Percentiles rank a stretch among this genome's conserved stretches.
Evolutionary conservation across 2,797 vertebrate species (phyloP).

Genomic region (Valencia hispanica): DNA sequence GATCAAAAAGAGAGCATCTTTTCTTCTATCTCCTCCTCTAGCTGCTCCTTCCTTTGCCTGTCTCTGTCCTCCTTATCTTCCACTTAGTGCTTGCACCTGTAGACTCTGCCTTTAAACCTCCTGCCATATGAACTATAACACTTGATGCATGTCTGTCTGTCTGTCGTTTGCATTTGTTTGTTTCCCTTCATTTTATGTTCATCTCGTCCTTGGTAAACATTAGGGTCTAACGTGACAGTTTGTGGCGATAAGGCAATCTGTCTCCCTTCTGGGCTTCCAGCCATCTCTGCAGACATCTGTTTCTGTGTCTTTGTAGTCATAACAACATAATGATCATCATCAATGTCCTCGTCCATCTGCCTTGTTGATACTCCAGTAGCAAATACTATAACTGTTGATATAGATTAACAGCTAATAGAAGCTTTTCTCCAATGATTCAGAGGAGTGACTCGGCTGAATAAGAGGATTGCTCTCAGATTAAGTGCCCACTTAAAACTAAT

Average conservation of each 20-base stretch:
- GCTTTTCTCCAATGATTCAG: constrained; percentile 24
- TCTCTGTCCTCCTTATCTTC: constrained; percentile 76
- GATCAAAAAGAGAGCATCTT: constrained; percentile 54
- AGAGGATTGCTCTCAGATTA: constrained; percentile 30
- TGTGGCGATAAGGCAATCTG: constrained; percentile 27
- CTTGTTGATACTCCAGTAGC: constrained; percentile 44
- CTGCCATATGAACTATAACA: constrained; percentile 9
- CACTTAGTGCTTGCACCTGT: constrained; percentile 15
- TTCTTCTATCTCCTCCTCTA: constrained; percentile 72
- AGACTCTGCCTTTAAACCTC: constrained; percentile 26
- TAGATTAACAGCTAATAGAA: constrained; percentile 41
- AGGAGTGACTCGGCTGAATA: constrained; percentile 47
- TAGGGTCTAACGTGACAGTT: constrained; percentile 16
- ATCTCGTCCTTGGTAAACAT: constrained; percentile 33
- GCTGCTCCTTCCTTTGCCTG: constrained; percentile 79
- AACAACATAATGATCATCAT: constrained; percentile 39
- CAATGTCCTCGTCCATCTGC: constrained; percentile 48
- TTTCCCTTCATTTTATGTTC: constrained; percentile 19
- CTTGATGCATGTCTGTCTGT: constrained; percentile 58
- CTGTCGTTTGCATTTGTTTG: constrained; percentile 37
- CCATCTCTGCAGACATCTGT: constrained; percentile 33
- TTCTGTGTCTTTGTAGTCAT: constrained; percentile 31
- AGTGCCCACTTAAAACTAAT: constrained; percentile 40
- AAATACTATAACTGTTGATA: constrained; percentile 27
- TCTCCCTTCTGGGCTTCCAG: constrained; percentile 31